A percentile compares a stretch with the other conserved stretches of the same genome.
These are phyloP conservation scores for Anarrhichthys ocellatus DNA, from an alignment of 2,113 vertebrate genomes.

Conservation along the genomic window DNA sequence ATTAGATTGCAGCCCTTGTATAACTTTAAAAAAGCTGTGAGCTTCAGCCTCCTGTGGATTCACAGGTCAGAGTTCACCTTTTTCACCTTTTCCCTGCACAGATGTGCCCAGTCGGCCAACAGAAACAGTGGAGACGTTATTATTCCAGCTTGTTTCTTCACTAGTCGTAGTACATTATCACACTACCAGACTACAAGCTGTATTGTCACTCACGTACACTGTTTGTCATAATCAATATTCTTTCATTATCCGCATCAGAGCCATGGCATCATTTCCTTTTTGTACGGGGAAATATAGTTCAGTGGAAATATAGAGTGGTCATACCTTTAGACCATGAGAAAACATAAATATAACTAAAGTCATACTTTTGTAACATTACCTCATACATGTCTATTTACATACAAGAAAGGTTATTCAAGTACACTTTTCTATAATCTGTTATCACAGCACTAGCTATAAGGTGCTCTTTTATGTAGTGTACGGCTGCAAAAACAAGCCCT, in stretches of 20 bases:
- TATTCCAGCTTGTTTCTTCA: neutral
- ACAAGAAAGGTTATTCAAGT: neutral
- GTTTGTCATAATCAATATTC: neutral
- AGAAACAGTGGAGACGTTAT: neutral
- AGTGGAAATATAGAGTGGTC: neutral
- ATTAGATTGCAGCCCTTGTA: neutral
- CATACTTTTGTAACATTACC: constrained; percentile 1
- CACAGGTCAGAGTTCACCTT: neutral
- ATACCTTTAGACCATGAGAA: neutral
- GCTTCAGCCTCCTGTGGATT: neutral
- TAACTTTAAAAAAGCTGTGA: neutral
- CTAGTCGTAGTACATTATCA: neutral
- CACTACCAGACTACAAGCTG: neutral
- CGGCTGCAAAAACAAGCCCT: neutral
- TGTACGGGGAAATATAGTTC: neutral
- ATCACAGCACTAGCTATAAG: neutral
- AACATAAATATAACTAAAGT: neutral
- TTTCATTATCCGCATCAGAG: neutral
- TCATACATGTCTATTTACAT: neutral
- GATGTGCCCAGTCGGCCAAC: neutral
- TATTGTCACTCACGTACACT: neutral
- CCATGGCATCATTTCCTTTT: neutral
- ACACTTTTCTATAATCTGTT: neutral
- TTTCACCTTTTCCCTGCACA: neutral
- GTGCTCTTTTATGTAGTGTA: neutral